Evolutionary conservation across 1,140 invertebrate species (phyloP).

Genomic region (Macrosteles quadrilineatus): DNA sequence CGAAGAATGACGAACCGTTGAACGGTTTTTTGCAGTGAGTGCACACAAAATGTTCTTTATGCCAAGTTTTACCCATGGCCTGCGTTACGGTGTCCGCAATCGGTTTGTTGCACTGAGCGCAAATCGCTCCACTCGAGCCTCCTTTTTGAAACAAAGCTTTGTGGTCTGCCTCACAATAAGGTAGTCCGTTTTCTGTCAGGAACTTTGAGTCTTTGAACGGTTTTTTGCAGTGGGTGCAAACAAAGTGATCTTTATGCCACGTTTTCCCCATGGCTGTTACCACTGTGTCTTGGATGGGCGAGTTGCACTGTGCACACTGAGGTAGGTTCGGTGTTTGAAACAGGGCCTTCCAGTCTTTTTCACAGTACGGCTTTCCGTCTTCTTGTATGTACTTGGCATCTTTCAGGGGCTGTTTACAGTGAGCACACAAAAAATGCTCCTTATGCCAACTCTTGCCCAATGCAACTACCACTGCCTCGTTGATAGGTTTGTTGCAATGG

Average conservation of each 20-base stretch:
- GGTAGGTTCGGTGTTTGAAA: conserved; percentile 51
- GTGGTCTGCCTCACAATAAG: no score
- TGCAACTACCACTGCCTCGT: conserved; percentile 48
- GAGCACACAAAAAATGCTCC: conserved; percentile 74
- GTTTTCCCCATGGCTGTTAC: conserved; percentile 50
- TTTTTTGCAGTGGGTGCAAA: conserved; percentile 58
- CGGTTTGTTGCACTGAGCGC: no score
- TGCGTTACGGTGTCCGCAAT: no score
- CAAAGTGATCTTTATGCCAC: conserved; percentile 87
- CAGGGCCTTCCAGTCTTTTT: conserved; percentile 68
- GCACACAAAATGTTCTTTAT: conserved; percentile 88
- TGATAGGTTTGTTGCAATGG: no score
- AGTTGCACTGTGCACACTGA: no score
- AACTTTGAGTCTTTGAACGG: no score
- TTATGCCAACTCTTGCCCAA: conserved; percentile 77
- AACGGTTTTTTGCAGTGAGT: conserved; percentile 42
- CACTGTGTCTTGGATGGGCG: conserved; percentile 14
- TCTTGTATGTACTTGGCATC: conserved; percentile 70
- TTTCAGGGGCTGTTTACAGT: conserved; percentile 59
- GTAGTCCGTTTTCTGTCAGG: no score
- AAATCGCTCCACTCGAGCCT: no score
- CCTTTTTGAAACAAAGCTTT: no score
- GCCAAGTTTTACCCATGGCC: conserved; percentile 63
- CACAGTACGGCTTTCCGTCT: conserved; percentile 68
- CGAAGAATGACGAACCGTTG: no score